Conservation (phyloP, 2,888 invertebrate genomes). For the Drosophila helvetica region DNA sequence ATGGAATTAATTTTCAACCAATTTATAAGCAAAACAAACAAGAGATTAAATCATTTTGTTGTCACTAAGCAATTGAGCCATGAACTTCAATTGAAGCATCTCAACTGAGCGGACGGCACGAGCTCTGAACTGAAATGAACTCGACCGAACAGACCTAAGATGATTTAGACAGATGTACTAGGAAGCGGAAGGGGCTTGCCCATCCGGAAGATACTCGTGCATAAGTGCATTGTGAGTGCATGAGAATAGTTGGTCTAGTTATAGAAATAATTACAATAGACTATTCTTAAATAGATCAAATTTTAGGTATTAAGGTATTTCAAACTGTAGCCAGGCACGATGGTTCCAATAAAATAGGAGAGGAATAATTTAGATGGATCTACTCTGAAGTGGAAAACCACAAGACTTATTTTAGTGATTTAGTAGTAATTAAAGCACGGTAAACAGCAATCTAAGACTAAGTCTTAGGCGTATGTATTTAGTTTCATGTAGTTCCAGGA, state of each 20-base stretch:
- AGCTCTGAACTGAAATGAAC: constrained; percentile 31
- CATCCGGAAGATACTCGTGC: constrained; percentile 15
- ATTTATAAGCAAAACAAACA: constrained; percentile 40
- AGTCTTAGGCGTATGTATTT: no score
- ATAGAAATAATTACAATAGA: neutral
- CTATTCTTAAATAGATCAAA: neutral
- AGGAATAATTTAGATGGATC: no score
- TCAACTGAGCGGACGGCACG: constrained; percentile 15
- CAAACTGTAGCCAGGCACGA: neutral
- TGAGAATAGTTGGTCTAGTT: neutral
- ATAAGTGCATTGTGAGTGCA: neutral
- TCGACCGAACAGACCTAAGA: constrained; percentile 6
- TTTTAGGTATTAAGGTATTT: no score
- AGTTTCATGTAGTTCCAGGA: no score
- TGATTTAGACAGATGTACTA: constrained; percentile 30
- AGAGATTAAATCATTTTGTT: constrained; percentile 37
- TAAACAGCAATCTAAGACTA: no score
- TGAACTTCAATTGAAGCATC: constrained; percentile 69
- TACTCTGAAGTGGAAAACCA: no score
- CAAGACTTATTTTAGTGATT: no score
- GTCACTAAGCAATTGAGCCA: constrained; percentile 67
- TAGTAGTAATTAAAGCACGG: no score
- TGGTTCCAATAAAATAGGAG: neutral
- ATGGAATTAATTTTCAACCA: constrained; percentile 35
- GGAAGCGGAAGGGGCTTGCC: constrained; percentile 35